A percentile compares a stretch with the other conserved stretches of the same genome.
Evolutionary conservation across 1,140 invertebrate genomes (phyloP).

Genomic region (Drosophila fuyamai): DNA sequence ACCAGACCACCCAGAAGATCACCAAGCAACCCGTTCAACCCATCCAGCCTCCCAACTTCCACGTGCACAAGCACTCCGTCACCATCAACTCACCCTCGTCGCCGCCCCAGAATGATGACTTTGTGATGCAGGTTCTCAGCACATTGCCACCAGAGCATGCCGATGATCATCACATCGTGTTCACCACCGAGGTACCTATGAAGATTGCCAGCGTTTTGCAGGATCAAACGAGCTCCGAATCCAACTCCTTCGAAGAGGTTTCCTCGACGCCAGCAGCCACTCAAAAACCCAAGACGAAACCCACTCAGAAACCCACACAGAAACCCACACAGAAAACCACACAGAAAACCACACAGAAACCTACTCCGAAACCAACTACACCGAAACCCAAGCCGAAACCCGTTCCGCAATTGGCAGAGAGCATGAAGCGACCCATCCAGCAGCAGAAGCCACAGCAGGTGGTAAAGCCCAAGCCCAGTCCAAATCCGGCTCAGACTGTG

Average conservation of each 20-base stretch:
- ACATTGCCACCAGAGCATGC: slow-evolving; percentile 66
- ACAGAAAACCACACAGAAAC: slow-evolving; percentile 21
- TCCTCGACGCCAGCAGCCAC: slow-evolving; percentile 47
- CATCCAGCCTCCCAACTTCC: slow-evolving; percentile 56
- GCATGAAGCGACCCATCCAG: slow-evolving; percentile 48
- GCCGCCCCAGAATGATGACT: slow-evolving; percentile 74
- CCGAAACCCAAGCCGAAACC: slow-evolving; percentile 55
- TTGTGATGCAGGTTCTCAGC: slow-evolving; percentile 72
- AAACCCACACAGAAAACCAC: slow-evolving; percentile 43
- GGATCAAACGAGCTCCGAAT: slow-evolving; percentile 72
- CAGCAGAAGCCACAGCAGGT: slow-evolving; percentile 19
- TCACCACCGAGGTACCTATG: slow-evolving; percentile 77
- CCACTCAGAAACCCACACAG: slow-evolving; percentile 12
- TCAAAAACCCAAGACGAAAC: slow-evolving; percentile 23
- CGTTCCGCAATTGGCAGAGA: slow-evolving; percentile 48
- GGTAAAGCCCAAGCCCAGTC: slow-evolving; percentile 35
- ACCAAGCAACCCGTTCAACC: slow-evolving; percentile 13
- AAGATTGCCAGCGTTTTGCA: slow-evolving; percentile 61
- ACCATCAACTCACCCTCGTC: slow-evolving; percentile 66
- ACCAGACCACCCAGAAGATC: slow-evolving; percentile 26
- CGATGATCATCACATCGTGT: slow-evolving; percentile 56
- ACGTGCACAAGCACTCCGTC: slow-evolving; percentile 75
- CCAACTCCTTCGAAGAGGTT: slow-evolving; percentile 72
- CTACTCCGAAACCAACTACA: slow-evolving; percentile 1
- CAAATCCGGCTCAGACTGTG: slow-evolving; percentile 28